Conservation (phyloP, 2,797 vertebrate species). For the Hyperoplus lanceolatus region DNA sequence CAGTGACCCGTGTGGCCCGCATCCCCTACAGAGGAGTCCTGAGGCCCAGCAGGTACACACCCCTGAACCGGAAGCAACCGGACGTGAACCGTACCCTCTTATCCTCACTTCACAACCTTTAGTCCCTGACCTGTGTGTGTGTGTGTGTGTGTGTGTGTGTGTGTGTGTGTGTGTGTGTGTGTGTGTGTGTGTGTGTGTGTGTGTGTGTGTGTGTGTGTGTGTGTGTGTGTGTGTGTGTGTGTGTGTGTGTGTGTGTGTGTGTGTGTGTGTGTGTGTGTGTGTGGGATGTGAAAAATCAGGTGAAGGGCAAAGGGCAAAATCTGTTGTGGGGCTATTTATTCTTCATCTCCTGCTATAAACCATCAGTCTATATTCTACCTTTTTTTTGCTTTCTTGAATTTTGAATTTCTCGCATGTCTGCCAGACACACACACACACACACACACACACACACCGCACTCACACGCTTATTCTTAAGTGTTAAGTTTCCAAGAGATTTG, state of each 20-base stretch:
- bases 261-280: conserved; percentile 7
- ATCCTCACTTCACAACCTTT: conserved; percentile 52
- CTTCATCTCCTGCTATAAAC: conserved; percentile 36
- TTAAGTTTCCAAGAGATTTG: conserved; percentile 62
- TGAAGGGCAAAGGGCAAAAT: conserved; percentile 40
- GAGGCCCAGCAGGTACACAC: conserved; percentile 98
- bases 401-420: conserved; percentile 61
- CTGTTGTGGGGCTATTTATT: conserved; percentile 34
- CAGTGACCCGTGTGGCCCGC: conserved; percentile 96
- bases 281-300: conserved; percentile 13
- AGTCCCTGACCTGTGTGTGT: not conserved
- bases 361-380: conserved; percentile 38
- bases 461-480: conserved; percentile 6
- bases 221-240: conserved; percentile 9
- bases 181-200: not conserved
- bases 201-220: conserved; percentile 34
- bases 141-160: conserved; percentile 30
- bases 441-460: conserved; percentile 12
- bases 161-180: conserved; percentile 30
- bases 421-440: conserved; percentile 19
- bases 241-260: conserved; percentile 29
- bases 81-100: conserved; percentile 75
- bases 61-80: conserved; percentile 75
- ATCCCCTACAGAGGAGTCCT: conserved; percentile 97
- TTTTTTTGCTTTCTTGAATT: conserved; percentile 44